Conservation (phyloP, 1,140 invertebrate species). For the Popillia japonica region DNA sequence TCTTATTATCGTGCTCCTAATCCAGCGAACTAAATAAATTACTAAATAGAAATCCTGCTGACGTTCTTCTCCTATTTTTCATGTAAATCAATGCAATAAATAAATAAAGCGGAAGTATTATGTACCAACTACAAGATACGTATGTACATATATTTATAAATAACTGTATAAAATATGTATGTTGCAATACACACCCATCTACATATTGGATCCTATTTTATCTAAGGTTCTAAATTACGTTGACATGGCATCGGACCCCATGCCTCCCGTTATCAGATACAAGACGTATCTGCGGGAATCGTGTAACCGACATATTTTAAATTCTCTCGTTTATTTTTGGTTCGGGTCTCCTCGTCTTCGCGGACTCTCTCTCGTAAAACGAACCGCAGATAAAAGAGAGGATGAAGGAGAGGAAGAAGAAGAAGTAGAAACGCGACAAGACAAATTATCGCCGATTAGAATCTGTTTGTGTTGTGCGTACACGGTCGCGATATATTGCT, state of each 20-base stretch:
- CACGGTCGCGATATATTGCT: background rate
- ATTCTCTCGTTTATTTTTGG: conserved; percentile 43
- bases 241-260: conserved; percentile 33
- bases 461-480: conserved; percentile 29
- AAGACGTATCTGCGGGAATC: conserved; percentile 45
- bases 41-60: background rate
- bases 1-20: too few species aligned
- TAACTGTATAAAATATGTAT: background rate
- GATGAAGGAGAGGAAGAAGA: background rate
- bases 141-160: conserved; percentile 11
- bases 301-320: conserved; percentile 46
- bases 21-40: too few species aligned
- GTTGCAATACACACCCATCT: conserved; percentile 17
- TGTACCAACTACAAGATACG: background rate
- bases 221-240: conserved; percentile 36
- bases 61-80: background rate
- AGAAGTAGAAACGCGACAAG: conserved; percentile 33
- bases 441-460: conserved; percentile 39
- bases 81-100: background rate
- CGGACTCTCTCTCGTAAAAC: background rate
- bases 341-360: background rate
- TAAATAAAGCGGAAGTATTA: conserved; percentile 22
- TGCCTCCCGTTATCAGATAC: conserved; percentile 44
- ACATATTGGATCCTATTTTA: conserved; percentile 36
- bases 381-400: background rate